Conservation (phyloP, 2,113 vertebrate genomes). For the Agapornis roseicollis region DNA sequence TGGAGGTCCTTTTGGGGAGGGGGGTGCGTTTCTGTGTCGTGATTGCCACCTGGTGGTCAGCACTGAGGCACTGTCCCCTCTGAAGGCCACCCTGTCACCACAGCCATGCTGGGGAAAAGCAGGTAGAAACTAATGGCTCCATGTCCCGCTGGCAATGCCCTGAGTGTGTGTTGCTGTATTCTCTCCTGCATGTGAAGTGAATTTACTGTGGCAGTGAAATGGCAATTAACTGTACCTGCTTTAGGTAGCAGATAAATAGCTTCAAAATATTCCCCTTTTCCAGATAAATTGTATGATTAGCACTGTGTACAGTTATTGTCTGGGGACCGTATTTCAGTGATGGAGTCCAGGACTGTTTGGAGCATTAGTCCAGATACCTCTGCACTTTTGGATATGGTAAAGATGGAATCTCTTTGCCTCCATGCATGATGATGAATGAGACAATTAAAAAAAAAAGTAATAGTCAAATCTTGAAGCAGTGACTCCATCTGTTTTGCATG, state of each 20-base stretch:
- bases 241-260: neutral
- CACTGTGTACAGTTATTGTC: neutral
- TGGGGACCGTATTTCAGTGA: neutral
- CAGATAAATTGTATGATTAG: neutral
- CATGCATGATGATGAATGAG: neutral
- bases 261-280: neutral
- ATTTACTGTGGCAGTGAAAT: neutral
- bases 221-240: neutral
- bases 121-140: neutral
- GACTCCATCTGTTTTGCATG: neutral
- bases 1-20: conserved; percentile 46
- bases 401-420: neutral
- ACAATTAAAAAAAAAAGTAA: neutral
- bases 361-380: neutral
- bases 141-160: fast-evolving
- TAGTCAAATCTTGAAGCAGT: neutral
- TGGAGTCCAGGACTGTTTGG: neutral
- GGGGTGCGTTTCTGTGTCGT: conserved; percentile 57
- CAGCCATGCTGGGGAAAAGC: neutral
- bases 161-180: neutral
- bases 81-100: neutral
- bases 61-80: conserved; percentile 7
- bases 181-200: neutral
- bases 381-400: neutral
- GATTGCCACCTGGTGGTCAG: conserved; percentile 77